Evolutionary conservation across 2,113 vertebrate genomes (phyloP), one percentile per base, ranked within the genome.

Genomic region (Camelus dromedarius): DNA sequence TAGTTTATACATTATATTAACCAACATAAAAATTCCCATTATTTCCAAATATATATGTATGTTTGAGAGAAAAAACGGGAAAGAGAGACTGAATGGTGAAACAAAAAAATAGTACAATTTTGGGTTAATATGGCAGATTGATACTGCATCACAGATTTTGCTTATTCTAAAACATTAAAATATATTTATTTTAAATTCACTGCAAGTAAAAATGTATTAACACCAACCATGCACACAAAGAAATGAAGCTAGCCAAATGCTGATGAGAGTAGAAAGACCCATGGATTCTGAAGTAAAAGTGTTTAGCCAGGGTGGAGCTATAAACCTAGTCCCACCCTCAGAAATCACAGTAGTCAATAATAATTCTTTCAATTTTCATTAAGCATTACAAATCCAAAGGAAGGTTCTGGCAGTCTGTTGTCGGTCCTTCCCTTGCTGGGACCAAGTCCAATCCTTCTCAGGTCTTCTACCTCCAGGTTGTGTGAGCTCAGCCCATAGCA

Each of bases 221-320:
- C 4, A 38, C 13, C 6, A 70, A 92, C 11, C 32, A 76, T 42
- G 38, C 3, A 64, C 5, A 20, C 8, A 85, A 20, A 56, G 3
- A 87, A 83, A 77, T 13, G 16, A 67, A 95, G 13, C 52, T 50
- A 46, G 50, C 7, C 22, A 75, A 72, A 82, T 58, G 35, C 19
- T 88, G 3, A 79, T 50, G 7, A 94, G 38, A 42, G 38, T 42
- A 60, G 48, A 30, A 82, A 72, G 3, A 56, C 2, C 0, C 20
- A 69, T 1, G 19, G 12, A 67, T 86, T 92, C 6, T 72, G 12
- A 88, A 60, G 14, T 66, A 66, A 32, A 70, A 3, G 1, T 19
- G 3, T 0, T 22, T 38, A 46, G 20, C 1, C 20, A 83, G 14
- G 2, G 0, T 56, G 20, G 4, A 26, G 0, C 20, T 54, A 1